Conservation (phyloP, 2,113 vertebrate species). For the human (Homo sapiens) region GRCh38 chrX:137460501-137461000, state of each 20-base stretch:
- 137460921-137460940: too few species aligned
- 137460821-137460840: too few species aligned
- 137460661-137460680: not conserved
- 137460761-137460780: not conserved
- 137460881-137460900: too few species aligned
- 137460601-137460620: not conserved
- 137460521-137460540: not conserved
- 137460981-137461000: too few species aligned
- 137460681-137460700: not conserved
- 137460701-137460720: not conserved
- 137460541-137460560: not conserved
- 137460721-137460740: not conserved
- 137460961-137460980: too few species aligned
- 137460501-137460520: not conserved
- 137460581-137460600: not conserved
- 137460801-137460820: too few species aligned
- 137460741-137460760: not conserved
- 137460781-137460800: too few species aligned
- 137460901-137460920: too few species aligned
- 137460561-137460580: not conserved
- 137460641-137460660: not conserved
- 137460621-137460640: not conserved
- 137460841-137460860: too few species aligned
- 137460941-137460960: too few species aligned
- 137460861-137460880: too few species aligned